These are phyloP conservation scores for Elephas maximus DNA, from an alignment of 2,113 vertebrate species.

Conservation along the genomic window DNA sequence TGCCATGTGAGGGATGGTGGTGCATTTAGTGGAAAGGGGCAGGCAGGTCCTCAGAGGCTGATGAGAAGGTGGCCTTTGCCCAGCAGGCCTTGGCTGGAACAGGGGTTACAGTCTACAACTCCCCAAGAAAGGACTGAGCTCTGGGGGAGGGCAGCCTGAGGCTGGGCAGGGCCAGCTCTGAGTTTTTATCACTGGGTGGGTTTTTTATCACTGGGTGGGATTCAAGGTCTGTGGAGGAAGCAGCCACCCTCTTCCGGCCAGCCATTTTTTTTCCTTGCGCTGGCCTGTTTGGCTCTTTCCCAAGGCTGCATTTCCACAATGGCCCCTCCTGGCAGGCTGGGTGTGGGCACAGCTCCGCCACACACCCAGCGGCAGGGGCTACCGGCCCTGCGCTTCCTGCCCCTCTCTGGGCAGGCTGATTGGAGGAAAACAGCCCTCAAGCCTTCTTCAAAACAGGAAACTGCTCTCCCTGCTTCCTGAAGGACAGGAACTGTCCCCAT, in stretches of 20 bases:
- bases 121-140: slow-evolving; percentile 44
- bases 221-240: slow-evolving; percentile 83
- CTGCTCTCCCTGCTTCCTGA: slow-evolving; percentile 98
- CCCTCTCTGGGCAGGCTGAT: slow-evolving; percentile 92
- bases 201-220: slow-evolving; percentile 77
- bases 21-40: background rate
- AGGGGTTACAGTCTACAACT: background rate
- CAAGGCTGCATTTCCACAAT: slow-evolving; percentile 75
- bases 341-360: slow-evolving; percentile 60
- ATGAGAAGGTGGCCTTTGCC: background rate
- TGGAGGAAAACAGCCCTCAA: slow-evolving; percentile 95
- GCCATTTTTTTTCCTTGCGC: slow-evolving; percentile 76
- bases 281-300: slow-evolving; percentile 72
- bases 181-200: slow-evolving; percentile 67
- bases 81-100: background rate
- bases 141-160: slow-evolving; percentile 36
- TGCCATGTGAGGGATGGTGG: background rate
- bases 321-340: slow-evolving; percentile 72
- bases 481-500: slow-evolving; percentile 96
- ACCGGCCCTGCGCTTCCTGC: slow-evolving; percentile 92
- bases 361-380: slow-evolving; percentile 80
- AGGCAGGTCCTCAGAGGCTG: background rate
- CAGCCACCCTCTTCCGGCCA: slow-evolving; percentile 85
- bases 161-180: slow-evolving; percentile 44
- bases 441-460: slow-evolving; percentile 99